Conservation (phyloP, 1,140 invertebrate species). For the Atopsyche davidsoni region DNA sequence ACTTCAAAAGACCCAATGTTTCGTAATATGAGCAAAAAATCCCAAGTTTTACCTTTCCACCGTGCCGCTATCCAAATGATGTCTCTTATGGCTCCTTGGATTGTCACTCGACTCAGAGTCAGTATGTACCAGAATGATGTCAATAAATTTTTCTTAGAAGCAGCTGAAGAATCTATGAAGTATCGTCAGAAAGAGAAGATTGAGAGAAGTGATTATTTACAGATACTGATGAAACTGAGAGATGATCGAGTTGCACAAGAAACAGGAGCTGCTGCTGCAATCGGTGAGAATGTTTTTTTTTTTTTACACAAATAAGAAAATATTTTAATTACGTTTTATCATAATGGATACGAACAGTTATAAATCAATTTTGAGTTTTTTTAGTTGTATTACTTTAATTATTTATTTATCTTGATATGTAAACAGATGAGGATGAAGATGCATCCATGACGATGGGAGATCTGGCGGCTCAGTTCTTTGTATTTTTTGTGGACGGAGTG, state of each 20-base stretch:
- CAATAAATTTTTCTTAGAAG: conserved; percentile 41
- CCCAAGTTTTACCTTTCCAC: conserved; percentile 18
- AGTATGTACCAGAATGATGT: conserved; percentile 32
- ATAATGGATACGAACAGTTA: no score
- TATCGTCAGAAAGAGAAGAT: conserved; percentile 46
- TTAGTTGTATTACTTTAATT: no score
- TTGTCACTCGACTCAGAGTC: conserved; percentile 32
- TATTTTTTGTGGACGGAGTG: conserved; percentile 51
- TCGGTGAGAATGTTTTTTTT: no score
- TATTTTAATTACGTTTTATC: no score
- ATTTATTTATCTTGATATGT: no score
- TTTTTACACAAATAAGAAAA: no score
- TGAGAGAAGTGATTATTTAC: conserved; percentile 49
- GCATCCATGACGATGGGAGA: conserved; percentile 27
- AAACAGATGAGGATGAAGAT: conserved; percentile 49
- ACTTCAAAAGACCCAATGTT: conserved; percentile 43
- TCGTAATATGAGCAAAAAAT: conserved; percentile 36
- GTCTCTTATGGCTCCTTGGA: conserved; percentile 24
- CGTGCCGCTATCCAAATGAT: conserved; percentile 21
- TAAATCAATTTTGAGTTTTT: no score
- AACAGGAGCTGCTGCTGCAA: no score
- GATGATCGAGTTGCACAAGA: conserved; percentile 35
- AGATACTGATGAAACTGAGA: conserved; percentile 48
- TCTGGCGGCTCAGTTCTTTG: conserved; percentile 39
- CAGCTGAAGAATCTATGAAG: conserved; percentile 50